Evolutionary conservation across 2,888 invertebrate genomes (phyloP).

Genomic region (Rhimphoctona megacephalus): DNA sequence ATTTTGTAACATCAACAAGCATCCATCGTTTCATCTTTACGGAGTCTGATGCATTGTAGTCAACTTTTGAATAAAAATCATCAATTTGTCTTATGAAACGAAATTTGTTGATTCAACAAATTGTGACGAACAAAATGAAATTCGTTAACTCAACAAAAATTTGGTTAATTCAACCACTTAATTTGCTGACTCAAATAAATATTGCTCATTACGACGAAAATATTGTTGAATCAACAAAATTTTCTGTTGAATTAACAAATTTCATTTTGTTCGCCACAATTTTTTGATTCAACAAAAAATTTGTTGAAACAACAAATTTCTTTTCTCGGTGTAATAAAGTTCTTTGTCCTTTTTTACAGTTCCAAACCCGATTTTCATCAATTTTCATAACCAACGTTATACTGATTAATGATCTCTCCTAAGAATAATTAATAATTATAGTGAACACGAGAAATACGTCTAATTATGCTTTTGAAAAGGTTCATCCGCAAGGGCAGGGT

Average conservation of each 20-base stretch:
- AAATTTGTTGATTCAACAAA: neutral
- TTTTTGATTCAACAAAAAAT: too few species aligned
- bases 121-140: too few species aligned
- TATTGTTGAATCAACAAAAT: too few species aligned
- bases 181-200: too few species aligned
- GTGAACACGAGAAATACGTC: neutral
- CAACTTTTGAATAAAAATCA: slow-evolving; percentile 30
- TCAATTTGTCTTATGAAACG: slow-evolving; percentile 19
- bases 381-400: neutral
- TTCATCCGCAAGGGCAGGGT: slow-evolving; percentile 80
- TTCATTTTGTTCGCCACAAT: too few species aligned
- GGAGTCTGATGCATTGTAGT: slow-evolving; percentile 17
- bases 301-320: too few species aligned
- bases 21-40: slow-evolving; percentile 43
- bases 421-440: neutral
- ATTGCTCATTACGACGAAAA: too few species aligned
- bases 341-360: too few species aligned
- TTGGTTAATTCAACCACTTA: too few species aligned
- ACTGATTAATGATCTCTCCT: neutral
- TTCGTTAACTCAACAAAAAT: too few species aligned
- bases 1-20: slow-evolving; percentile 49
- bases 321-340: neutral
- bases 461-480: neutral
- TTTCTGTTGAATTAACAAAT: too few species aligned
- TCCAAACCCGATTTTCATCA: neutral